Base-by-base conservation (phyloP, 2,888 invertebrate genomes). In the Hyposoter dolosus region DNA sequence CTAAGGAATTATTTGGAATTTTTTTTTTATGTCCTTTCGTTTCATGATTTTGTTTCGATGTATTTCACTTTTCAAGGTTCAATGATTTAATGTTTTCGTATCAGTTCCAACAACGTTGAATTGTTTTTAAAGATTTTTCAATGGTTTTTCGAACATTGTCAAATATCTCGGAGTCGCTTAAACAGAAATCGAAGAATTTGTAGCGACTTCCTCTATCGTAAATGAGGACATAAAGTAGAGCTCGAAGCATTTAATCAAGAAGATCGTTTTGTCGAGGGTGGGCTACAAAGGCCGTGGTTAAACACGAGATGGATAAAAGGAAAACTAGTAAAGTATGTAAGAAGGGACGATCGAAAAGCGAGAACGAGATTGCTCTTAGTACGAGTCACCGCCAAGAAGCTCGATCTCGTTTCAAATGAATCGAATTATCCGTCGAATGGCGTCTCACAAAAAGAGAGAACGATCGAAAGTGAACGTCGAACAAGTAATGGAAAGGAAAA, bases 281-380 rank as follows among this genome's bases (percentile, higher is more conserved):
- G 83, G 88, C 78, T 60, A 86, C 84, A 85, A 86, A 87, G 88
- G 87, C 88, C 78, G 84, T 81, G 89, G 89, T 90, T 89, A 89
- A 89, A 90, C 88, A 87, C 83, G 87, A 89, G 76, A 69, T 74
- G 71, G 60, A 80, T 76, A 77, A 82, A 47, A 56, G 56, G 65
- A 71, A 63, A 66, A 66, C 50, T 66, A 40, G 35, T 32, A 40
- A 15, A 35, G 47, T 77, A 50, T 50, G 50, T 40, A 80, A 68
- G 68, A 12, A 40, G 65, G 56, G 76, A 65, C 72, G 88, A 86
- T 88, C 83, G 84, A 82, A 85, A 84, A 87, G 81, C 72, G 85
- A 79, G 60, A 69, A 86, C 82, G 87, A 84, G 87, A 87, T 85
- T 88, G 85, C 76, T 83, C 60, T 74, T 74, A 65, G 84, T 40